Base-by-base conservation (phyloP, 2,113 vertebrate genomes). In the Chloebia gouldiae region DNA sequence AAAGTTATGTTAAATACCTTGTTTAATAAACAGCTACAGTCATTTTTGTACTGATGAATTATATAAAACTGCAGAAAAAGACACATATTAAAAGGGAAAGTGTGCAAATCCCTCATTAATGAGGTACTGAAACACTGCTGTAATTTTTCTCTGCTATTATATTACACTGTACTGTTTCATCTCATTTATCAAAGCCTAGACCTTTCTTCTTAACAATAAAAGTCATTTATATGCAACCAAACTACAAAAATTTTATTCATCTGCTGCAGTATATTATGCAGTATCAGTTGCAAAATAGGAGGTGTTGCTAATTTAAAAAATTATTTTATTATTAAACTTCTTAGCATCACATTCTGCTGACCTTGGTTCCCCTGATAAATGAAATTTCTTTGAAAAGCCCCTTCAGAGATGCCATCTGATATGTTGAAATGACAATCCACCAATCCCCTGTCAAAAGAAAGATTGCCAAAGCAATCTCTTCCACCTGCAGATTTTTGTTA, bases 31-130 rank as follows among this genome's bases (percentile, higher is more conserved):
- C 35, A 88, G 37, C 22, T 75, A 80, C 47, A 80, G 81, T 60
- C 50, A 79, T 11, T 86, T 35, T 56, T 86, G 37, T 68, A 82
- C n/a, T 69, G n/a, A 72, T 68, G 44, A 93, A 40, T 56, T 75
- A 71, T 8, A 88, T 24, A 92, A 49, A 71, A 70, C 39, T 47
- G 18, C 42, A 73, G 85, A 24, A 64, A 65, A 65, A 76, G 64
- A 54, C 49, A 63, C 20, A 28, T 47, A 90, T 80, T 85, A 81
- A 63, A 71, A 68, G 12, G 15, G 28, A 72, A 95, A 89, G 31
- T 47, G 49, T 86, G 59, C 30, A 93, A 93, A 95, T 86, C 61
- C 60, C 42, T 94, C 56, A 88, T 69, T 94, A 94, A 81, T 3
- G 27, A 91, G 71, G 77, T 24, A 88, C 10, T 42, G 40, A 92